Conservation (phyloP, 2,797 vertebrate species). For the Bradypodion ventrale region DNA sequence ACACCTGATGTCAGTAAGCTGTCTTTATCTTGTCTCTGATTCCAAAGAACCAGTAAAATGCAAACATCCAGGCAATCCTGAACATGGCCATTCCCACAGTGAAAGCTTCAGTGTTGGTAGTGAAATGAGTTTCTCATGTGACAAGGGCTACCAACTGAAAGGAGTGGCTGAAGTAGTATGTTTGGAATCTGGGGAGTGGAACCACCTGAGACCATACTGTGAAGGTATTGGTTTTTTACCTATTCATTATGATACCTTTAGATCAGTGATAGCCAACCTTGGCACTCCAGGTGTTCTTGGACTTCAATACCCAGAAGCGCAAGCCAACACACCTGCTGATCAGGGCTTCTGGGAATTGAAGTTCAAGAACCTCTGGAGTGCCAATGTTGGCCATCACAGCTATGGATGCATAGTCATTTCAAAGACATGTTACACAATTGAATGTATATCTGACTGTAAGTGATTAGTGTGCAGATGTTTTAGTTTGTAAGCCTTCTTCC, state of each 20-base stretch:
- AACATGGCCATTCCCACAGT: slow-evolving; percentile 83
- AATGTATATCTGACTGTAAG: not conserved
- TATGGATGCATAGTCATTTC: not conserved
- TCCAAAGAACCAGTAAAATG: slow-evolving; percentile 90
- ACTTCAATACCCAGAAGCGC: too few relatives aligned
- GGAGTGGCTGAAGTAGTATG: slow-evolving; percentile 80
- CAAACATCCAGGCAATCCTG: slow-evolving; percentile 81
- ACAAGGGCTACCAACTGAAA: slow-evolving; percentile 83
- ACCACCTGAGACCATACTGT: slow-evolving; percentile 79
- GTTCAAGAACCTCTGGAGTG: too few relatives aligned
- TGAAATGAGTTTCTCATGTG: slow-evolving; percentile 84
- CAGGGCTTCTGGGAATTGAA: too few relatives aligned
- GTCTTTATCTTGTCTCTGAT: slow-evolving; percentile 46
- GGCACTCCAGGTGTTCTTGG: too few relatives aligned
- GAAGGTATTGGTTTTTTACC: slow-evolving; percentile 78
- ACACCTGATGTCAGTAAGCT: slow-evolving; percentile 21
- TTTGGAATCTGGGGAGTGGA: slow-evolving; percentile 86
- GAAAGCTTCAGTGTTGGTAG: slow-evolving; percentile 83
- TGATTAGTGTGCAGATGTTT: not conserved
- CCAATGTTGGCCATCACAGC: too few relatives aligned
- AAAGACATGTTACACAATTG: not conserved
- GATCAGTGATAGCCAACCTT: too few relatives aligned
- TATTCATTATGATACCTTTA: not conserved
- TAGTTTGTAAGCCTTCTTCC: not conserved
- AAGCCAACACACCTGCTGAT: too few relatives aligned